phyloP scores from a whole-genome alignment of 2,797 vertebrate genomes.

The Myiotriccus ornatus region DNA sequence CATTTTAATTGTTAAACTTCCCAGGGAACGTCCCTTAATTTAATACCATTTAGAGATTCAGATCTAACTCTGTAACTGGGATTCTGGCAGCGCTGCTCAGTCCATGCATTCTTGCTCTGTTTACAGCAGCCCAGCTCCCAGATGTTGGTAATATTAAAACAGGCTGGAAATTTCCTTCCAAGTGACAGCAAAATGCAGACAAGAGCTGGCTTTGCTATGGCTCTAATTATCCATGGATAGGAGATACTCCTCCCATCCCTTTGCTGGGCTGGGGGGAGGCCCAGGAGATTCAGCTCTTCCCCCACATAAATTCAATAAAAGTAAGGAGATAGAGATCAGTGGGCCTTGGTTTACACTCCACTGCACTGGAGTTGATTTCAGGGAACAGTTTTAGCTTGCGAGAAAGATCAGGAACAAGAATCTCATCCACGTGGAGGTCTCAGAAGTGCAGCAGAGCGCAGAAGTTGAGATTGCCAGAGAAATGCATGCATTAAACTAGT shows the following conservation, averaged over 20 bases:
- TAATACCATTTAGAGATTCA: neutral
- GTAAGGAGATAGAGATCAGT: neutral
- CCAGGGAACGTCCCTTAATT: neutral
- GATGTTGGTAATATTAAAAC: constrained; percentile 1
- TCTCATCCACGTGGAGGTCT: neutral
- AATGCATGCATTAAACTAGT: neutral
- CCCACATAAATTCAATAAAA: neutral
- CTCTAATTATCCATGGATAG: neutral
- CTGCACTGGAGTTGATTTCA: neutral
- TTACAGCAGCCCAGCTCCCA: constrained; percentile 15
- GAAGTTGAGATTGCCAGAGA: neutral
- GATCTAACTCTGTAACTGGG: neutral
- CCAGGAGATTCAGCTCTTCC: neutral
- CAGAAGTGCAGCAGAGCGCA: neutral
- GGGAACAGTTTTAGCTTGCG: neutral
- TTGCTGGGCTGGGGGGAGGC: neutral
- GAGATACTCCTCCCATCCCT: neutral
- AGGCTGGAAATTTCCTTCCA: neutral
- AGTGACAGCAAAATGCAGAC: neutral
- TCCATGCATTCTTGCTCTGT: neutral
- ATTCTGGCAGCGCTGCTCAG: neutral
- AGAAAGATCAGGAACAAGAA: neutral
- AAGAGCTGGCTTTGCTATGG: neutral
- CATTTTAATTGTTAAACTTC: neutral
- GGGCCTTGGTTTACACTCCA: neutral